phyloP scores from a whole-genome alignment of 1,140 invertebrate genomes.

The Drosophila aff. region DNA sequence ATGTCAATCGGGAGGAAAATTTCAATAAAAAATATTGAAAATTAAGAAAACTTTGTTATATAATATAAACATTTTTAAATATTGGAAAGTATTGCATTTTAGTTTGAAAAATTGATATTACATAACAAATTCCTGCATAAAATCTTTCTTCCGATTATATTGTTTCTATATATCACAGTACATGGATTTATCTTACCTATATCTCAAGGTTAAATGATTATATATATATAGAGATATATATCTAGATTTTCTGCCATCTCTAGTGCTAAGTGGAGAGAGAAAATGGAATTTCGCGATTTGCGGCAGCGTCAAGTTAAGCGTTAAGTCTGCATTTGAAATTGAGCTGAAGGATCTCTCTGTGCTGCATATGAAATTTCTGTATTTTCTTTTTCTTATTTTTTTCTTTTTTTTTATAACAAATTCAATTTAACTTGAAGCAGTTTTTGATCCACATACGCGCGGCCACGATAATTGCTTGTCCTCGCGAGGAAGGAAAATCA shows the following conservation, averaged over 20 bases:
- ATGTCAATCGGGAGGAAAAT: not conserved
- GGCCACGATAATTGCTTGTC: constrained; percentile 55
- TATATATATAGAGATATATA: not conserved
- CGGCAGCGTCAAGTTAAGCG: constrained; percentile 19
- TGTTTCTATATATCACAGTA: not conserved
- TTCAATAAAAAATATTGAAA: not conserved
- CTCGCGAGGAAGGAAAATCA: constrained; percentile 4
- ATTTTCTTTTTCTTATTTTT: not conserved
- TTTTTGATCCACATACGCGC: constrained; percentile 73
- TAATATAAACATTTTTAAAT: too few relatives aligned
- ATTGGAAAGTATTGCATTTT: too few relatives aligned
- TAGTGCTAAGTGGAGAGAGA: constrained; percentile 1
- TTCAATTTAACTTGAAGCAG: constrained; percentile 73
- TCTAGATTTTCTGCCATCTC: not conserved
- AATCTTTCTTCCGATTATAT: not conserved
- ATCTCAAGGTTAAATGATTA: not conserved
- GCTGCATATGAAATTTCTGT: constrained; percentile 10
- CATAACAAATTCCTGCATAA: too few relatives aligned
- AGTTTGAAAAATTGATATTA: too few relatives aligned
- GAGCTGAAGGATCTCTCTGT: constrained; percentile 4
- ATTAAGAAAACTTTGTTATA: too few relatives aligned
- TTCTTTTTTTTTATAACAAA: constrained; percentile 66
- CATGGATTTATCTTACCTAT: not conserved
- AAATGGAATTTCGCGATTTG: constrained; percentile 41
- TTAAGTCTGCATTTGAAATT: constrained; percentile 41